Evolutionary conservation across 2,797 vertebrate genomes (phyloP).

Genomic region (Sebastes diploproa): DNA sequence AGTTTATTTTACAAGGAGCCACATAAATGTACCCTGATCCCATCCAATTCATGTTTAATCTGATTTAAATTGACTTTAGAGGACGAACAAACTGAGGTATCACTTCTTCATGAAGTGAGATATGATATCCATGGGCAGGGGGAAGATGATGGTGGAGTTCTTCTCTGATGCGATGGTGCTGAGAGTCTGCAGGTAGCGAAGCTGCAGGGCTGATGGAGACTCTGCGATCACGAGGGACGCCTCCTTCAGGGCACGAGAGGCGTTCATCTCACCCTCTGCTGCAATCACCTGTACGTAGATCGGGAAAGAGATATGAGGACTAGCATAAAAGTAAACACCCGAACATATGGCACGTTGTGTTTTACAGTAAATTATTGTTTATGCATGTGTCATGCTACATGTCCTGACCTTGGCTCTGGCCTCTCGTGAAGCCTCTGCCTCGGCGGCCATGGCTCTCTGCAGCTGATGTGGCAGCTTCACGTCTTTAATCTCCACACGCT

Average conservation of each 20-base stretch:
- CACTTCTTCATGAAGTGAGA: constrained; percentile 76
- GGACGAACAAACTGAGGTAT: neutral
- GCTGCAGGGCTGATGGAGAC: constrained; percentile 85
- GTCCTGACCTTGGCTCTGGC: constrained; percentile 84
- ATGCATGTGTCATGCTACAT: neutral
- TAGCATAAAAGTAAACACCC: neutral
- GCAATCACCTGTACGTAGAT: constrained; percentile 79
- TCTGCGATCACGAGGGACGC: constrained; percentile 85
- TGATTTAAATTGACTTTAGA: neutral
- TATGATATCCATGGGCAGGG: constrained; percentile 82
- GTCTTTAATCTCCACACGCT: constrained; percentile 87
- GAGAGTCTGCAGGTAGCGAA: constrained; percentile 87
- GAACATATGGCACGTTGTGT: neutral
- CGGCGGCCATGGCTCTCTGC: constrained; percentile 86
- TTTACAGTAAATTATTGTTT: neutral
- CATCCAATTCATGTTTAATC: neutral
- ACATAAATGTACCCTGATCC: neutral
- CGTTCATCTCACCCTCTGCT: constrained; percentile 87
- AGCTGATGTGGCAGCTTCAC: constrained; percentile 84
- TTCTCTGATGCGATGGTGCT: constrained; percentile 85
- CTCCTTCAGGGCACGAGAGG: constrained; percentile 85
- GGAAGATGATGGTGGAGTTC: constrained; percentile 89
- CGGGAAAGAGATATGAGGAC: neutral
- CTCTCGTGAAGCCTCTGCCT: constrained; percentile 83
- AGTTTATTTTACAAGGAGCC: neutral